Evolutionary conservation across 1,140 invertebrate genomes (phyloP), one percentile per base, ranked within the genome.

Genomic region (Teleogryllus occipitalis): DNA sequence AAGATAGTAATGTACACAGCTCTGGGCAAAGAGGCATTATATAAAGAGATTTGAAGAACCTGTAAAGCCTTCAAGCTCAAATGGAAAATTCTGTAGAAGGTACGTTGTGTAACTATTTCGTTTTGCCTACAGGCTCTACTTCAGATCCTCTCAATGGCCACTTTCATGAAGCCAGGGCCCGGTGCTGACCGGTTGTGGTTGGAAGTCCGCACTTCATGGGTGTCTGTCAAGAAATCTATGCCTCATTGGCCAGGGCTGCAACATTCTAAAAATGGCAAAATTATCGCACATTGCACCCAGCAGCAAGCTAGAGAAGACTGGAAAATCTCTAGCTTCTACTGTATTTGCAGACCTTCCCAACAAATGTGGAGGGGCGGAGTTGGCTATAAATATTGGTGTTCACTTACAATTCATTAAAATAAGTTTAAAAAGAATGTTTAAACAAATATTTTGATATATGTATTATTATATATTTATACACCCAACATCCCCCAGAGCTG

Each of bases 401-500:
- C 7, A 65, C 10, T 14, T 18, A 65, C 10, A 65, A 18, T 65
- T 65, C 7, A 65, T 3, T 7, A 65, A 65, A 65, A 65, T 65
- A 14, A 65, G 54, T 18, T 65, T 65, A 65, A 65, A 65, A 65
- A 39, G 10, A 65, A 10, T 3, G 18, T 65, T 65, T 14, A 65
- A 65, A 65, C 10, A 65, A 65, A 65, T 10, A 48, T 47, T 21
- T n/a, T 77, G 47, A 47, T 77, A 47, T 77, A 14, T n/a, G 47
- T 49, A 47, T 77, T 39, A 48, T 48, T 48, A 77, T 10, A 54
- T 76, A 47, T 75, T 47, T 76, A 47, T 46, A 76, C 76, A 76
- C n/a, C 47, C 76, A 77, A 12, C 47, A 21, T 77, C 76, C 76
- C 47, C 76, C 76, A 77, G 76, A 77, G 76, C 76, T 77, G 18